Base-by-base conservation (phyloP, 2,888 invertebrate genomes). In the Cotesia congregata region DNA sequence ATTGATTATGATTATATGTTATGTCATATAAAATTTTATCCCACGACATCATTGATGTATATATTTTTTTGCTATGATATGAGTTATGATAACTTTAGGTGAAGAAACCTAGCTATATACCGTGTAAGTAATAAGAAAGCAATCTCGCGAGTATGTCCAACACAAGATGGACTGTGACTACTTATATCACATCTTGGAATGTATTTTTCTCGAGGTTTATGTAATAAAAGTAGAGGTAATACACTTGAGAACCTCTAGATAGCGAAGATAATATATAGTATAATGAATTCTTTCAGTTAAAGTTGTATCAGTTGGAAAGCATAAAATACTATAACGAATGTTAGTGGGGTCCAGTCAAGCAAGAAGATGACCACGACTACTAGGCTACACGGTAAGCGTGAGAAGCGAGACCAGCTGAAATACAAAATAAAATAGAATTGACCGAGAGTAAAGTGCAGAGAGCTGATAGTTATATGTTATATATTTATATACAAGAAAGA, bases 311-410 rank as follows among this genome's bases (percentile, higher is more conserved):
- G 41, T 68, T 65, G 65, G 6, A 20, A 65, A 30, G 65, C 38
- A 12, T 12, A 65, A 65, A 73, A 64, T 30, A 62, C 41, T 50
- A 38, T 39, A 67, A 38, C 67, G 73, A 73, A 77, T 70, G 70
- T 70, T 61, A 70, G 70, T 69, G 15, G 69, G 73, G 50, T 76
- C 61, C 78, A 80, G 76, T 77, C 74, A 79, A 77, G 78, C 80
- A 79, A 75, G 77, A 80, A 77, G 78, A 82, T 79, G 80, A 80
- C 78, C 79, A 62, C 30, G 3, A 30, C 30, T 30, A 30, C 3
- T 30, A 3, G 30, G 30, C 30, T 30, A 30, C 30, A 65, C 20
- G 62, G 76, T 59, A 67, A 77, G 68, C 72, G 69, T 76, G 76
- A 67, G 62, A 68, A 74, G 75, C 67, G 67, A 72, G 77, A 67